Evolutionary conservation across 2,888 invertebrate species (phyloP), one percentile per base, ranked within the genome.

Genomic region (Hemaris fuciformis): DNA sequence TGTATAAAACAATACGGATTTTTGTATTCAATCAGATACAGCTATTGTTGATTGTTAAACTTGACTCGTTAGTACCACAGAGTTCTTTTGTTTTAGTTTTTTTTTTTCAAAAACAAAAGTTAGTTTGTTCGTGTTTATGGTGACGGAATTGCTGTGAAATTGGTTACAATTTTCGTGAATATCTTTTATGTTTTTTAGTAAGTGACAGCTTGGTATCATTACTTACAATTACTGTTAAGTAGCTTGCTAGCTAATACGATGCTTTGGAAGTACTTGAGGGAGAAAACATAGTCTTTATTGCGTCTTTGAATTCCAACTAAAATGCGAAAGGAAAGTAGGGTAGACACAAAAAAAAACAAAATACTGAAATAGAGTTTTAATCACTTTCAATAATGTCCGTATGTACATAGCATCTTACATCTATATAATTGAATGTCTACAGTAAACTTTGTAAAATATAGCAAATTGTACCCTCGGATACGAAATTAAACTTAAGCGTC

Each of bases 321-420:
- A 18, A 22, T 18, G 10, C 7, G 18, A 3, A 48, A 15, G 6
- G 59, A 64, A 10, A 10, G 10, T 8, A 43, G 43, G 43, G 20
- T 43, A 43, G 43, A 18, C 43, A 66, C 66, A 65, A 70, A 67
- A 76, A 74, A 76, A 68, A 63, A 68, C 63, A 58, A n/a, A 59
- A 38, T 88, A 90, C 81, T 89, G 89, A 92, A 92, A 92, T 91
- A 92, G 89, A 92, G 87, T 88, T 91, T 91, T 92, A 91, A 89
- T 91, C 87, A 88, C 79, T 86, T 85, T 87, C 86, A 83, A 87
- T 90, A 87, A 89, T 90, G 87, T 85, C 83, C 71, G 73, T 90
- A 88, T 89, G 81, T 91, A 92, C 90, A 90, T 81, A 85, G 85
- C 85, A 66, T 67, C 88, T 90, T 90, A 89, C 65, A 70, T 80